phyloP scores from a whole-genome alignment of 2,888 invertebrate species.

The Linnaemya tessellans region DNA sequence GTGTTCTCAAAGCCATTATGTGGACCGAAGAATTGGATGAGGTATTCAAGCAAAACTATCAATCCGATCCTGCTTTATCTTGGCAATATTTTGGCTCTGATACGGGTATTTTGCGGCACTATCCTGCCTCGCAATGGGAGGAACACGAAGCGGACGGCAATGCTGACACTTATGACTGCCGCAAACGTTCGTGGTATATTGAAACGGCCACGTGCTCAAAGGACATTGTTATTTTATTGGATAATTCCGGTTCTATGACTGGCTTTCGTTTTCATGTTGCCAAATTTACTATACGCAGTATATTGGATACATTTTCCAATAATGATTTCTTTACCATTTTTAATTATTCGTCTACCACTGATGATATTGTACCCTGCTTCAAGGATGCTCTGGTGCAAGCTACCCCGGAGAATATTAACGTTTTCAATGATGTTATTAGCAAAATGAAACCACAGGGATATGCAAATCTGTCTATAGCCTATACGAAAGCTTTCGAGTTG shows the following conservation, averaged over 20 bases:
- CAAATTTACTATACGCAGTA: constrained; percentile 92
- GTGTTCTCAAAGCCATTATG: constrained; percentile 89
- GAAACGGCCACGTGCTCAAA: constrained; percentile 99
- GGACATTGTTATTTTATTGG: constrained; percentile 97
- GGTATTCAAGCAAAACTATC: constrained; percentile 92
- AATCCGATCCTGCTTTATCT: constrained; percentile 93
- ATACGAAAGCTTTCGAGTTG: constrained; percentile 92
- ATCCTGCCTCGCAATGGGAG: constrained; percentile 92
- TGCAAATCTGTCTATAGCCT: constrained; percentile 93
- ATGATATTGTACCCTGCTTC: constrained; percentile 93
- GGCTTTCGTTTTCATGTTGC: constrained; percentile 91
- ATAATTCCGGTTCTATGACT: constrained; percentile 98
- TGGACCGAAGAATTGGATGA: constrained; percentile 95
- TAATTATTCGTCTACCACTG: constrained; percentile 89
- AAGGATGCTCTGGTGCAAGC: constrained; percentile 93
- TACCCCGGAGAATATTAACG: constrained; percentile 91
- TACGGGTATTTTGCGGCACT: constrained; percentile 95
- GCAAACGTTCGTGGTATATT: constrained; percentile 97
- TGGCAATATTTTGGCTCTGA: constrained; percentile 99
- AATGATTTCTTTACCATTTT: constrained; percentile 98
- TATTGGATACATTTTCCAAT: constrained; percentile 97
- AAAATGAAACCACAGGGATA: constrained; percentile 88
- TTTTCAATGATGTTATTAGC: constrained; percentile 88
- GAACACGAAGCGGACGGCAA: constrained; percentile 81
- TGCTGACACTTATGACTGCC: constrained; percentile 94